A percentile compares a stretch with the other conserved stretches of the same genome.
Evolutionary conservation across 2,113 vertebrate genomes (phyloP).

Genomic region (Eubucco bourcierii): DNA sequence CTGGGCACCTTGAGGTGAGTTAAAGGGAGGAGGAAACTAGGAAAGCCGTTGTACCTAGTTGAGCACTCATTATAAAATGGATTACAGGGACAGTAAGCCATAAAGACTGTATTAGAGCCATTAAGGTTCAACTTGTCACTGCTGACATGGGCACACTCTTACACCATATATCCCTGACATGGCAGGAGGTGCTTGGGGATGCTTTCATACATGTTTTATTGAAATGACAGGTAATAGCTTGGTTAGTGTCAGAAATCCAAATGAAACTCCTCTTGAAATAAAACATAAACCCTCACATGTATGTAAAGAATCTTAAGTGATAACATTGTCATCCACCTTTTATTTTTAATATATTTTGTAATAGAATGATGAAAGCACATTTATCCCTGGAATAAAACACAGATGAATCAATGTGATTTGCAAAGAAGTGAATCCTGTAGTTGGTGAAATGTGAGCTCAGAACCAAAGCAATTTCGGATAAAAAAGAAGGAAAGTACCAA

Average conservation of each 20-base stretch:
- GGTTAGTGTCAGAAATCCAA: constrained; percentile 41
- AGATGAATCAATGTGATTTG: constrained; percentile 38
- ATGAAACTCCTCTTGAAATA: not conserved
- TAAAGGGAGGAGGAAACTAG: constrained; percentile 17
- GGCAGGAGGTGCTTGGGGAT: constrained; percentile 61
- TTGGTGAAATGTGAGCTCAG: constrained; percentile 26
- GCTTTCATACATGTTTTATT: constrained; percentile 68
- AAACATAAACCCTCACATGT: not conserved
- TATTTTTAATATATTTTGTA: constrained; percentile 37
- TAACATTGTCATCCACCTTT: not conserved
- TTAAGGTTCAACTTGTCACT: constrained; percentile 61
- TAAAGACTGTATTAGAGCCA: constrained; percentile 60
- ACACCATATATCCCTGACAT: constrained; percentile 36
- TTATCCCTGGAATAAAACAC: constrained; percentile 19
- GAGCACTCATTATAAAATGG: constrained; percentile 56
- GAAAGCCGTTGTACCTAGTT: not conserved
- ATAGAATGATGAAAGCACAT: constrained; percentile 9
- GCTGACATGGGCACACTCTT: constrained; percentile 49
- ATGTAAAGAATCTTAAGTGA: constrained; percentile 5
- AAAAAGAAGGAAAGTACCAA: not conserved
- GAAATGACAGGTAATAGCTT: constrained; percentile 59
- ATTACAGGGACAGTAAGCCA: constrained; percentile 26
- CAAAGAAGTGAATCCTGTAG: not conserved
- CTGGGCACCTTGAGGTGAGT: constrained; percentile 15
- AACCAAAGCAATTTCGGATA: not conserved